Conservation (phyloP, 2,113 vertebrate genomes). For the Myrmecobius fasciatus region DNA sequence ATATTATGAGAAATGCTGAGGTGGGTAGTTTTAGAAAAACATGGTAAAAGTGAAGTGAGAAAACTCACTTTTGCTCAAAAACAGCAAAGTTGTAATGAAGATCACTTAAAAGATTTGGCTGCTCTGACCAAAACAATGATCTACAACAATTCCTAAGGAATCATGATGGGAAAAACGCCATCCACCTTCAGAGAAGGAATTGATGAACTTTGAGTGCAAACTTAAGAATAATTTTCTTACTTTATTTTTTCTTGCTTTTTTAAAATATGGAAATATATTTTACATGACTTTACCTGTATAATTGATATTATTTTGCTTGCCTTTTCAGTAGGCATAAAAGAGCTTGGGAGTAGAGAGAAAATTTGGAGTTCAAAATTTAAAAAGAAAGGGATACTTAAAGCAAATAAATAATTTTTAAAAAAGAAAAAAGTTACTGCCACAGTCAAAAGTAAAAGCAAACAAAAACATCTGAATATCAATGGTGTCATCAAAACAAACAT, state of each 20-base stretch:
- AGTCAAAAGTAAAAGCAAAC: background rate
- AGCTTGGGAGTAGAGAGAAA: background rate
- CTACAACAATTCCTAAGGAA: background rate
- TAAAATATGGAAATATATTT: background rate
- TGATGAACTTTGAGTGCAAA: background rate
- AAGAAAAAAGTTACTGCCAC: background rate
- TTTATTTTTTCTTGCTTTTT: background rate
- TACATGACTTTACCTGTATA: background rate
- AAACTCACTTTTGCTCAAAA: background rate
- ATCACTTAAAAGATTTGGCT: background rate
- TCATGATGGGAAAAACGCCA: background rate
- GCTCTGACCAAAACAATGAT: background rate
- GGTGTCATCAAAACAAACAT: background rate
- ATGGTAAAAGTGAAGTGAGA: background rate
- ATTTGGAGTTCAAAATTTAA: background rate
- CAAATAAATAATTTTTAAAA: background rate
- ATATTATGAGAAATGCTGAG: background rate
- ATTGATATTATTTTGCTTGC: background rate
- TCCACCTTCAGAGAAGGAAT: background rate
- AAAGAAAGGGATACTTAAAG: background rate
- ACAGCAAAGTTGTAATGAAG: background rate
- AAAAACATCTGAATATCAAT: background rate
- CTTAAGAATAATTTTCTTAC: background rate
- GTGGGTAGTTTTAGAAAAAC: background rate
- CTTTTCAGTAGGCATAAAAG: background rate